Base-by-base conservation (phyloP, 2,113 vertebrate species). In the Lepisosteus oculatus region DNA sequence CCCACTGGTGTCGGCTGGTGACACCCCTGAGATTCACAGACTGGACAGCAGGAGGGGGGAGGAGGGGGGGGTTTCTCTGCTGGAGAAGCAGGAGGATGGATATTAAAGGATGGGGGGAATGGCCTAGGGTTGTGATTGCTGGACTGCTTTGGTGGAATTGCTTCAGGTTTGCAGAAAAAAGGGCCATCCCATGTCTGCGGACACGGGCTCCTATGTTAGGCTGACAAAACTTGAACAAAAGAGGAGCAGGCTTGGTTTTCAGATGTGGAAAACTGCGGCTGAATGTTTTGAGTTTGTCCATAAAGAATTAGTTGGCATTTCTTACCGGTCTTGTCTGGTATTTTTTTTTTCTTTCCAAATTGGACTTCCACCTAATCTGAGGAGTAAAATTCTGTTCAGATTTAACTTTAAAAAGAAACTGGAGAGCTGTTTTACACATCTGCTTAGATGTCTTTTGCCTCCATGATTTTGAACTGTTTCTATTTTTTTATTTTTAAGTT, bases 81-180 rank as follows among this genome's bases (percentile, higher is more conserved):
- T 29, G 17, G 17, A 29, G 17, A 29, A 29, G 17, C 17, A 29
- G 17, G 17, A 29, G 17, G 17, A 29, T 29, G 17, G 17, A 29
- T 29, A 1, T 29, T 29, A 29, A 29, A 29, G 1, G 17, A 29
- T 29, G n/a, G 17, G 17, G 76, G 76, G 74, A 77, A 79, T 73
- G 79, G 77, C 76, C 71, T 64, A 74, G 78, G 72, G 75, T 78
- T 76, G 72, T 76, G 68, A 75, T 79, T 80, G 41, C 59, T 71
- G 78, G 78, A 77, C 69, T 74, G 70, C 72, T 43, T 69, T 61
- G 6, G 75, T 67, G 7, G 79, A 80, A 86, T 73, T 82, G 85
- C 87, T 91, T 86, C 80, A 84, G 83, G 86, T 88, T 89, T 89
- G 85, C 84, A 86, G 87, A 89, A 85, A 87, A 70, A 80, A 78